phyloP scores from a whole-genome alignment of 2,113 vertebrate species.

The Mystacornis crossleyi region DNA sequence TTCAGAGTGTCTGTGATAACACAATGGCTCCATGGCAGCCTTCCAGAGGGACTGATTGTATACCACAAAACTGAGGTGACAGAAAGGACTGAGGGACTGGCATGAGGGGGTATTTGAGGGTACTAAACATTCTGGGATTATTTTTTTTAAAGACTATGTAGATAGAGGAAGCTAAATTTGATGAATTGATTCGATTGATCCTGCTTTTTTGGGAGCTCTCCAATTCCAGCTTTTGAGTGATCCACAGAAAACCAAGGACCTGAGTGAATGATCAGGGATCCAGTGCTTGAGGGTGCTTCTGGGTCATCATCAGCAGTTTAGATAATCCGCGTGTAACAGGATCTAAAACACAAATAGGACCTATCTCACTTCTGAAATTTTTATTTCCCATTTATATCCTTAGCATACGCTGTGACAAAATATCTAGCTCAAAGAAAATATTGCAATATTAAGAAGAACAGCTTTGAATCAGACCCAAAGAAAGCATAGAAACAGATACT shows the following conservation, averaged over 20 bases:
- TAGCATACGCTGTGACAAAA: neutral
- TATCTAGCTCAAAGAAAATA: neutral
- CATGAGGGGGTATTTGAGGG: neutral
- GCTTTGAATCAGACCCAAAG: neutral
- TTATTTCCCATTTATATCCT: neutral
- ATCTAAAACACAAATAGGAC: neutral
- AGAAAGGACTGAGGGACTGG: neutral
- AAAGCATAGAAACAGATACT: neutral
- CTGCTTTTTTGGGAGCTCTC: neutral
- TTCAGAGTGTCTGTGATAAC: neutral
- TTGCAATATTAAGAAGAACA: neutral
- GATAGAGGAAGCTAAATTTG: constrained; percentile 4
- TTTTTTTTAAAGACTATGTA: neutral
- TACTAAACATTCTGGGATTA: neutral
- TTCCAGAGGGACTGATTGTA: neutral
- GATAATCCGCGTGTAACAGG: rapidly evolving
- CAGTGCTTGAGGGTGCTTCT: neutral
- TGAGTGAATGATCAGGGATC: neutral
- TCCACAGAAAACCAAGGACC: neutral
- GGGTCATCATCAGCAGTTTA: neutral
- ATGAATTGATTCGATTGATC: neutral
- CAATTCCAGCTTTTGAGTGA: neutral
- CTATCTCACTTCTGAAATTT: neutral
- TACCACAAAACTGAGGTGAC: neutral
- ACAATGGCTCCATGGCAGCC: neutral